Base-by-base conservation (phyloP, 2,113 vertebrate genomes). In the Rana temporaria region DNA sequence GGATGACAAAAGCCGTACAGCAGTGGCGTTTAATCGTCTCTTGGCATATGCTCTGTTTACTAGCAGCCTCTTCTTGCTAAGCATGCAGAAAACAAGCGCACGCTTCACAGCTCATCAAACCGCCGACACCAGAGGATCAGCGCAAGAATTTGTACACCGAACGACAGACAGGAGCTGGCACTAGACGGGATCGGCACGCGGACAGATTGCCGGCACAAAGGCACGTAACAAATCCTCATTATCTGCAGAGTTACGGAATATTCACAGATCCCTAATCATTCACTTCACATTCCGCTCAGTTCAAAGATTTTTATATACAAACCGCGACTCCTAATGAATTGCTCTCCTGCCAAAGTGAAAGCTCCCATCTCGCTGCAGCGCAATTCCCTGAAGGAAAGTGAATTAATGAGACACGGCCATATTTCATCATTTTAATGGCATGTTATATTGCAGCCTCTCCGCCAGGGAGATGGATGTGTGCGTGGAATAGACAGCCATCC, bases 281-380 rank as follows among this genome's bases (percentile, higher is more conserved):
- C 26, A 65, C 63, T 65, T 16, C 17, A 65, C 12, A 65, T 32
- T 15, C 63, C 7, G n/a, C 68, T 53, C 68, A 4, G 18, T 70
- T 70, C 68, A 70, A 70, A 70, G 38, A 48, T 20, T 70, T 52
- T 70, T 24, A 70, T 70, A 18, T n/a, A 52, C 67, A 70, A 52
- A 48, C 67, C n/a, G 48, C 67, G 34, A 48, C 68, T 42, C 68
- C 38, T 70, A 70, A 70, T 70, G 68, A 70, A 70, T 70, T 20
- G 68, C 68, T 70, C 68, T 22, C 68, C 20, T 53, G 68, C 68
- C 68, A 70, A 69, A 70, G 38, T 70, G 68, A 70, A 70, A 20
- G 68, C 68, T 70, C 34, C 32, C 67, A 20, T 69, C 67, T 69
- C 20, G 15, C 20, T n/a, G 68, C 38, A 53, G 38, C 48, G 34